phyloP scores from a whole-genome alignment of 2,113 vertebrate genomes.

The human (Homo sapiens) region GRCh38 chr12:71834501-71835000 shows the following conservation, averaged over 20 bases:
- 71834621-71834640: no score
- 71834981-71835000: neutral
- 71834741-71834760: conserved; percentile 48
- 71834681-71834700: conserved; percentile 84
- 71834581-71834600: no score
- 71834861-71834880: neutral
- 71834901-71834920: conserved; percentile 58
- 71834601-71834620: no score
- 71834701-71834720: conserved; percentile 72
- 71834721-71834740: conserved; percentile 52
- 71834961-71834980: conserved; percentile 22
- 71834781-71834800: conserved; percentile 41
- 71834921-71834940: conserved; percentile 54
- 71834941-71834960: conserved; percentile 81
- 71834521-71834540: no score
- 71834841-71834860: conserved; percentile 25
- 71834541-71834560: no score
- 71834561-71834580: no score
- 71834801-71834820: neutral
- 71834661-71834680: conserved; percentile 77
- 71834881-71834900: conserved; percentile 46
- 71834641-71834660: no score
- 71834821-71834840: conserved; percentile 60
- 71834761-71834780: conserved; percentile 35
- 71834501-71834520: no score